A percentile compares a stretch with the other conserved stretches of the same genome.
phyloP scores from a whole-genome alignment of 2,888 invertebrate genomes.

The Drosophila aldrichi region DNA sequence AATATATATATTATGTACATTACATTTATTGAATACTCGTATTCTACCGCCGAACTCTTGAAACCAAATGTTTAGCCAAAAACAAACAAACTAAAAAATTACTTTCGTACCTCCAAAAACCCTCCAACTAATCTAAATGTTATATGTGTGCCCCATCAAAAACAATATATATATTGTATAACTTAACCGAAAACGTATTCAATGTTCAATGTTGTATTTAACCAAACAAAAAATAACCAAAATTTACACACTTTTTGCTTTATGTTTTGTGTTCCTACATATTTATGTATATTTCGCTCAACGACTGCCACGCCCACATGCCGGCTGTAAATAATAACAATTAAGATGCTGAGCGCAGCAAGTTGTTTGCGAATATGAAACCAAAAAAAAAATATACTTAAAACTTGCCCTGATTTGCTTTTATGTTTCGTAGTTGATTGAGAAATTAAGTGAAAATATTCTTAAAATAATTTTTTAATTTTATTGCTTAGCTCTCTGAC shows the following conservation, averaged over 20 bases:
- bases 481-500: constrained; percentile 69
- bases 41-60: constrained; percentile 38
- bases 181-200: constrained; percentile 62
- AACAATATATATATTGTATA: constrained; percentile 20
- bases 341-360: constrained; percentile 54
- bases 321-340: constrained; percentile 56
- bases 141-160: constrained; percentile 45
- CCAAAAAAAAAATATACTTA: constrained; percentile 7
- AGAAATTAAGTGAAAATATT: constrained; percentile 16
- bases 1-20: constrained; percentile 31
- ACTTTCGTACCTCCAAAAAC: constrained; percentile 52
- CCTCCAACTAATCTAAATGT: constrained; percentile 36
- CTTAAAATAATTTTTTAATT: constrained; percentile 35
- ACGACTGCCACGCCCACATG: constrained; percentile 60
- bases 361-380: constrained; percentile 46
- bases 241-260: constrained; percentile 47
- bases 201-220: constrained; percentile 81
- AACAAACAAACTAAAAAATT: background rate
- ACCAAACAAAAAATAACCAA: constrained; percentile 39
- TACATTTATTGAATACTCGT: constrained; percentile 68
- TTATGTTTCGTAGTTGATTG: constrained; percentile 57
- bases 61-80: constrained; percentile 48
- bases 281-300: constrained; percentile 39
- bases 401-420: constrained; percentile 41
- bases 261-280: constrained; percentile 34